Evolutionary conservation across 2,888 invertebrate genomes (phyloP).

Genomic region (Rhimphoctona megacephalus): DNA sequence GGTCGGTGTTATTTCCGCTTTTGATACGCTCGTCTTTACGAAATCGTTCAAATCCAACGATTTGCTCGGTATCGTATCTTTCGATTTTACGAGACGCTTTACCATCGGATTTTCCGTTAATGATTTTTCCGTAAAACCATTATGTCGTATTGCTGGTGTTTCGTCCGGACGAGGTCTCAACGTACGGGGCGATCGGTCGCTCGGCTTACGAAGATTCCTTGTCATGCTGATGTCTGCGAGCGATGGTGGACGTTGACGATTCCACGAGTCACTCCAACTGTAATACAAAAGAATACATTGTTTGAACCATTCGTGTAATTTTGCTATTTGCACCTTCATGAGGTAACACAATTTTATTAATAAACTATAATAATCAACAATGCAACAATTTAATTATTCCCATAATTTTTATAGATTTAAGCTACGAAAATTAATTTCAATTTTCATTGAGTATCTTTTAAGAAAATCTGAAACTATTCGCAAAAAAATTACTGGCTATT

Average conservation of each 20-base stretch:
- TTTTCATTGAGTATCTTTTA: not conserved
- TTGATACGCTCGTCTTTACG: conserved; percentile 58
- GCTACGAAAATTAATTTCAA: not conserved
- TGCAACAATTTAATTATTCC: not conserved
- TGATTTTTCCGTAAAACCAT: conserved; percentile 67
- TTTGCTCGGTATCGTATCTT: conserved; percentile 63
- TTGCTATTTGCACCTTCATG: not conserved
- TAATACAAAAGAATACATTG: conserved; percentile 58
- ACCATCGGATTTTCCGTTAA: conserved; percentile 59
- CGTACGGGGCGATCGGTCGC: conserved; percentile 74
- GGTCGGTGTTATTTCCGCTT: conserved; percentile 58
- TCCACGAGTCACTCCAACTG: conserved; percentile 83
- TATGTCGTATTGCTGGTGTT: conserved; percentile 55
- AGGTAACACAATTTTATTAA: not conserved
- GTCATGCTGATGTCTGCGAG: conserved; percentile 75
- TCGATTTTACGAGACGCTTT: conserved; percentile 65
- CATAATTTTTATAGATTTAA: not conserved
- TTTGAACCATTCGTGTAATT: conserved; percentile 1
- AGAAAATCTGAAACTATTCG: not conserved
- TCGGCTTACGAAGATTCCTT: conserved; percentile 73
- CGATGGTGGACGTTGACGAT: conserved; percentile 77
- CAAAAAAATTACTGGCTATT: not conserved
- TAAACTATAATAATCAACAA: not conserved
- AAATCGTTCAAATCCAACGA: conserved; percentile 65
- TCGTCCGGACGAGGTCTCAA: conserved; percentile 76